Base-by-base conservation (phyloP, 2,113 vertebrate species). In the Nothocercus nigrocapillus region DNA sequence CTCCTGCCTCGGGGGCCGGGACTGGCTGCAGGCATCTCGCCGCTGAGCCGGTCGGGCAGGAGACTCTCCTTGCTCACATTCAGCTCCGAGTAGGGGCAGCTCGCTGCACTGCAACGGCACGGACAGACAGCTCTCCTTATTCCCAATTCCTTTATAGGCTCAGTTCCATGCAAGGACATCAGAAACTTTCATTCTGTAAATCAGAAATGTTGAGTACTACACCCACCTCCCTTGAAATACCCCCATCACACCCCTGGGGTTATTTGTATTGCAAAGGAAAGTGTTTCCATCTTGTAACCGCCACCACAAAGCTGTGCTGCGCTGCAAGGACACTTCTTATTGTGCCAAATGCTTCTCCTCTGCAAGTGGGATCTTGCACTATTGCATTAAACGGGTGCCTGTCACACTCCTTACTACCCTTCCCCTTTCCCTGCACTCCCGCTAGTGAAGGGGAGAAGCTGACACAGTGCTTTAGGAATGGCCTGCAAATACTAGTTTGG, bases 41-140 rank as follows among this genome's bases (percentile, higher is more conserved):
- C 98, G 12, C 98, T 99, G 90, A 99, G 85, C 27, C 98, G 98
- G 76, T 99, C 98, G 18, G 98, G 98, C 56, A 98, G 97, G 92
- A 98, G 97, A 25, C 96, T 98, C 63, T 98, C 98, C 95, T 98
- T 98, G 96, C 98, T 98, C 93, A 99, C 92, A 95, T 99, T 99
- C 94, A 98, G 96, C 90, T 99, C 98, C 14, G 98, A 99, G 91
- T 99, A 99, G 0, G 98, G 98, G 91, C 98, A 99, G 89, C 95
- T 98, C 94, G 98, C 94, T 62, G 98, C 98, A 95, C 98, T 98
- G 81, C 74, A 97, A 90, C 53, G 77, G 32, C 80, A 96, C 89
- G 47, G 82, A 80, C 34, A 97, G 74, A 95, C 89, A 83, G 8
- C 30, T 8, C 82, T 68, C 32, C n/a, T 92, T 96, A 95, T 95